A percentile compares a stretch with the other conserved stretches of the same genome.
Evolutionary conservation across 2,113 vertebrate species (phyloP).

Genomic region (Cygnus atratus): DNA sequence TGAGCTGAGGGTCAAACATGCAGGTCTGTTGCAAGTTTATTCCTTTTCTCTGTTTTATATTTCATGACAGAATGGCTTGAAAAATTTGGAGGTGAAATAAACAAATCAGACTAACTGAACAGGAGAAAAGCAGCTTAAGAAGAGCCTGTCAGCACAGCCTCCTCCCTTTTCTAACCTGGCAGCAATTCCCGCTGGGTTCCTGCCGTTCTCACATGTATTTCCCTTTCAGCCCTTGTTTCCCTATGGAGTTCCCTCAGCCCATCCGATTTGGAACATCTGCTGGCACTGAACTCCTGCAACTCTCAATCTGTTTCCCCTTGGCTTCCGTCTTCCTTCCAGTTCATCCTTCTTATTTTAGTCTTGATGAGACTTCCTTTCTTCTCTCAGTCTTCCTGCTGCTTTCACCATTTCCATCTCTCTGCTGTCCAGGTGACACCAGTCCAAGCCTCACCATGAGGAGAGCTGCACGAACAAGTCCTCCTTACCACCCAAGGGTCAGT

Average conservation of each 20-base stretch:
- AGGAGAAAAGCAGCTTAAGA: conserved; percentile 32
- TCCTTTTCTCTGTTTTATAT: neutral
- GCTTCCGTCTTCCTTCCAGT: conserved; percentile 60
- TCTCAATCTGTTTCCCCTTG: conserved; percentile 66
- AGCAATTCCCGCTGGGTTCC: conserved; percentile 38
- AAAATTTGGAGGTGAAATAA: conserved; percentile 42
- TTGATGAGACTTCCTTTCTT: conserved; percentile 34
- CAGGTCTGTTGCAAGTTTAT: neutral
- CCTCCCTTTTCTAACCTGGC: conserved; percentile 62
- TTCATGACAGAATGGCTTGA: neutral
- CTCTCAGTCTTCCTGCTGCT: conserved; percentile 1
- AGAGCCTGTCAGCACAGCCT: conserved; percentile 46
- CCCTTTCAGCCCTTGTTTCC: conserved; percentile 56
- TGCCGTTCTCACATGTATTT: conserved; percentile 40
- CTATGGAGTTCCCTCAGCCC: conserved; percentile 46
- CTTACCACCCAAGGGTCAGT: neutral
- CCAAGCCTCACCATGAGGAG: neutral
- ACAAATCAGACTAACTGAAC: conserved; percentile 37
- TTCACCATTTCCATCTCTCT: neutral
- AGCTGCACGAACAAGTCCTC: neutral
- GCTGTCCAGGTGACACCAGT: neutral
- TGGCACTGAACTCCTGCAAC: conserved; percentile 64
- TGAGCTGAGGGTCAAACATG: neutral
- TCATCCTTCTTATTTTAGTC: conserved; percentile 63
- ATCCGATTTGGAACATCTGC: conserved; percentile 54